These are phyloP conservation scores for Spermophilus dauricus DNA, from an alignment of 2,113 vertebrate species.

Conservation along the genomic window DNA sequence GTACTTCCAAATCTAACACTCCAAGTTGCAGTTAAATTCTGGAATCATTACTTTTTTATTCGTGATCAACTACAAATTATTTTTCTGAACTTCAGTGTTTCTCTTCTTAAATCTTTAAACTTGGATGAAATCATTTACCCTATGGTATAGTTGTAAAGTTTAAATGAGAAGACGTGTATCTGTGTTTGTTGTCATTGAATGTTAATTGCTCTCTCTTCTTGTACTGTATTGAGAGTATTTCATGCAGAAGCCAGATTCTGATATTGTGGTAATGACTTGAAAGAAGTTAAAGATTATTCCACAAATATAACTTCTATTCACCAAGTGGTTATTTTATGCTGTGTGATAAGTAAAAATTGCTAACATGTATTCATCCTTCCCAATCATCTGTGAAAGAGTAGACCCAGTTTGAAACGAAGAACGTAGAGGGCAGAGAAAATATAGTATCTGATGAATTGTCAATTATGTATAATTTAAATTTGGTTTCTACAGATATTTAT, in stretches of 20 bases:
- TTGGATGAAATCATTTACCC: not conserved
- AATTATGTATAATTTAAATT: not conserved
- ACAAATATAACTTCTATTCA: not conserved
- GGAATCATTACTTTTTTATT: not conserved
- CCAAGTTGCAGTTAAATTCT: not conserved
- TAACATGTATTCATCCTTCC: not conserved
- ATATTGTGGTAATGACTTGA: not conserved
- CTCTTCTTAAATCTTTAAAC: not conserved
- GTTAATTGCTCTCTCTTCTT: fast-evolving
- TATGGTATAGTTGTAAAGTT: not conserved
- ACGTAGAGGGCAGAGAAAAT: not conserved
- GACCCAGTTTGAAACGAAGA: not conserved
- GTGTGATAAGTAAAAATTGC: not conserved
- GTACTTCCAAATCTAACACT: not conserved
- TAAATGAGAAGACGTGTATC: not conserved
- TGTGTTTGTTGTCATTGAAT: not conserved
- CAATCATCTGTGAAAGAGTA: not conserved
- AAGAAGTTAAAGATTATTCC: not conserved
- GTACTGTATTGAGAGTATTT: not conserved
- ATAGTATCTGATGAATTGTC: not conserved
- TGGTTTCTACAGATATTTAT: not conserved
- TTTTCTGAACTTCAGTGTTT: slow-evolving; percentile 9
- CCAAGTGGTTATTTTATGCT: not conserved
- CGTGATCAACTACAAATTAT: not conserved
- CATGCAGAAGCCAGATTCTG: not conserved